Base-by-base conservation (phyloP, 1,140 invertebrate genomes). In the Bombus breviceps region DNA sequence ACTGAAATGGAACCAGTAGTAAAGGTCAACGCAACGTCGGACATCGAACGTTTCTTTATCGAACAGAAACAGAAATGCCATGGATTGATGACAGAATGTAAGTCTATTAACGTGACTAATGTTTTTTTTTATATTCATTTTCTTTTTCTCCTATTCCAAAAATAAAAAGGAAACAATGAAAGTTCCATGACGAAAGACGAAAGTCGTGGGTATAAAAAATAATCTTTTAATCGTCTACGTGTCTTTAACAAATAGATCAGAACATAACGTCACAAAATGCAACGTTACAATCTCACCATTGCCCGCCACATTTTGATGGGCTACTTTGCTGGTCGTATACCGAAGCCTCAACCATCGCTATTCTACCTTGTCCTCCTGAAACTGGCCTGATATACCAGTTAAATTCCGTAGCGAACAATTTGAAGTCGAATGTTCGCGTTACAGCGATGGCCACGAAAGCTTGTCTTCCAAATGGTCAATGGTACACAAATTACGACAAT, bases 311-410 rank as follows among this genome's bases (percentile, higher is more conserved):
- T 0, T 95, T 95, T 86, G 95, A 95, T 66, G 92, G 92, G 5
- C 81, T 95, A 18, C 83, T 95, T 1, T 95, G 95, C 73, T 95
- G 95, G 95, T 91, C 93, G 5, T 80, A 74, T 28, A 93, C 93
- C 2, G 59, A 80, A 2, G 88, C 92, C 8, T 90, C 91, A n/a
- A 59, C 59, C 22, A 88, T 69, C 34, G 91, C 88, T 10, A 89
- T 64, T 28, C 86, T 92, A 32, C 92, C 87, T 28, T 96, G 92
- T 80, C 94, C 95, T 12, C 85, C 89, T 1, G 88, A 92, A 59
- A 83, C 89, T 41, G 86, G 89, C 18, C 66, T 89, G 2, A 82
- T 76, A 15, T 89, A 91, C 57, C 75, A 80, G 1, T 64, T 22
- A n/a, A 37, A 69, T 13, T 34, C 28, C 18, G 78, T 82, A 2